phyloP scores from a whole-genome alignment of 2,113 vertebrate species.

The Camarhynchus parvulus region DNA sequence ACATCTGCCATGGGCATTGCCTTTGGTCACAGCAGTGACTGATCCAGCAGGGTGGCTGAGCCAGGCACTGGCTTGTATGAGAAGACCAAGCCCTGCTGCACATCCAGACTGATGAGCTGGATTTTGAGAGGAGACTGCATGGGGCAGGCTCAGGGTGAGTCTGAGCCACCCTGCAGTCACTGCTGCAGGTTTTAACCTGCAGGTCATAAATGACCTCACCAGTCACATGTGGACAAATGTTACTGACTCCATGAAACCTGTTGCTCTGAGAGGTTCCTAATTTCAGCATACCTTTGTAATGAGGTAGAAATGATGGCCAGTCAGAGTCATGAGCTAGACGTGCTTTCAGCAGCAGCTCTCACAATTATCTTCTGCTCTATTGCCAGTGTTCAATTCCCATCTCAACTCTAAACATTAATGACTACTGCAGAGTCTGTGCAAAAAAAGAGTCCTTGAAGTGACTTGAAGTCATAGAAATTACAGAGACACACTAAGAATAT shows the following conservation, averaged over 20 bases:
- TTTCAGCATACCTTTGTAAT: not conserved
- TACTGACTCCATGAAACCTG: not conserved
- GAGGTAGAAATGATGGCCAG: not conserved
- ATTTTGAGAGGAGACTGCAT: not conserved
- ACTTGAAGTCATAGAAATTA: not conserved
- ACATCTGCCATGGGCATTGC: not conserved
- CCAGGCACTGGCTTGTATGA: not conserved
- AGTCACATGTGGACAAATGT: not conserved
- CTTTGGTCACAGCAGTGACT: accelerated
- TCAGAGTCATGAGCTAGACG: accelerated
- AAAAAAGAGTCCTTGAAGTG: not conserved
- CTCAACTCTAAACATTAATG: not conserved
- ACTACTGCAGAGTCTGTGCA: not conserved
- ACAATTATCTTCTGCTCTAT: not conserved
- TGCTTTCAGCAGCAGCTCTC: not conserved
- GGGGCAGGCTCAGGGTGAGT: not conserved
- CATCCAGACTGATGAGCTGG: not conserved
- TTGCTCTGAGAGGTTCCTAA: not conserved
- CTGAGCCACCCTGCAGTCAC: not conserved
- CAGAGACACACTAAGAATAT: not conserved
- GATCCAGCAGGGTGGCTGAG: not conserved
- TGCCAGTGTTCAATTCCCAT: conserved; percentile 6
- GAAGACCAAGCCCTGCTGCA: not conserved
- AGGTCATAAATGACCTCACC: not conserved
- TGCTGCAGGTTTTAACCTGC: not conserved